Evolutionary conservation across 2,888 invertebrate species (phyloP), one percentile per base, ranked within the genome.

Genomic region (Harpalus rufipes): DNA sequence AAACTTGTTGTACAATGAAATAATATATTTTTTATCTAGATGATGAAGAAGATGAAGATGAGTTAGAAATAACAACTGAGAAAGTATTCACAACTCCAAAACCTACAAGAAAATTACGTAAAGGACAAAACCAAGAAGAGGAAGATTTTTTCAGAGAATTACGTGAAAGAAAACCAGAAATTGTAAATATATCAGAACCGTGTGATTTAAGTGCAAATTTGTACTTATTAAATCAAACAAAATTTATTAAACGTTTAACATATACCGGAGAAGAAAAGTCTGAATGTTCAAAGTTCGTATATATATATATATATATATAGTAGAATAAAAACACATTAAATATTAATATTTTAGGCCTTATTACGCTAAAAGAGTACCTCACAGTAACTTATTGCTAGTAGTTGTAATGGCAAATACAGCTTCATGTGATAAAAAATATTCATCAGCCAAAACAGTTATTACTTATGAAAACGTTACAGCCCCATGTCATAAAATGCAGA

Each of bases 341-440:
- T 59, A 21, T 65, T 56, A 51, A 56, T 51, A 59, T 89, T 90
- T 86, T 87, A 92, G 94, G 82, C 93, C 93, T 2, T 96, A 95
- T 89, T 95, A 94, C 90, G 93, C 96, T 0, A 93, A 95, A 87
- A 93, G 94, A 88, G 94, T 97, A 56, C 94, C 94, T 0, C 93
- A 95, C 88, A 96, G 96, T 21, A 97, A 97, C 91, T 91, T 97
- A 85, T 89, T 97, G 44, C 91, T 97, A 86, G 93, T 97, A 72
- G 95, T 96, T 12, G 94, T 97, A 4, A 93, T 96, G 88, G 92
- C 92, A 0, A 89, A 91, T 87, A 91, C 91, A 81, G 89, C 91
- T 76, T 92, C 92, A 16, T 92, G 92, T 86, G 92, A 92, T 86
- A 90, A 91, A 68, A 90, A 90, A 79, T 90, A 93, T 78, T 92